Conservation (phyloP, 2,888 invertebrate species). For the Aleiodes leptofemur region DNA sequence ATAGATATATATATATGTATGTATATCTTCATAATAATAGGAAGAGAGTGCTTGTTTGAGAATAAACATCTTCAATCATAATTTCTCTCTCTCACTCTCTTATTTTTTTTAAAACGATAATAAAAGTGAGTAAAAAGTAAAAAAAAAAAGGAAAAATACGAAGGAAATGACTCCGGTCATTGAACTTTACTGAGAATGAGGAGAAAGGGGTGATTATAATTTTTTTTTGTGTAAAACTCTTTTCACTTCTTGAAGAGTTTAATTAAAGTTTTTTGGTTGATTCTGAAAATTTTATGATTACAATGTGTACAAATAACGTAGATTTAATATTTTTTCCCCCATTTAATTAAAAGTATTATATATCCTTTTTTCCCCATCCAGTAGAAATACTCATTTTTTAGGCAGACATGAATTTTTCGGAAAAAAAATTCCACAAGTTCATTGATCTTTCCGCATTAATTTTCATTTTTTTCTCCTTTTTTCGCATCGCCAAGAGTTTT, state of each 20-base stretch:
- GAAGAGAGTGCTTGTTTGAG: constrained; percentile 30
- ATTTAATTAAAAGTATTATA: too few species aligned
- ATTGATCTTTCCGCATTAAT: neutral
- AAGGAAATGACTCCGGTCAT: constrained; percentile 15
- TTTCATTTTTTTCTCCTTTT: neutral
- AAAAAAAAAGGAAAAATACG: neutral
- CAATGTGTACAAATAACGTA: too few species aligned
- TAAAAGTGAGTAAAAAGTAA: neutral
- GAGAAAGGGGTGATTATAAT: neutral
- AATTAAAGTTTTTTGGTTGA: too few species aligned
- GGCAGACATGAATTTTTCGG: neutral
- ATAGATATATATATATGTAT: constrained; percentile 23
- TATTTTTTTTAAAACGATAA: neutral
- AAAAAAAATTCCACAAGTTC: neutral
- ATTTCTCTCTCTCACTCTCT: constrained; percentile 1
- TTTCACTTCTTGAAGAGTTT: too few species aligned
- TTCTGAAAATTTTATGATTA: too few species aligned
- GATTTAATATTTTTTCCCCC: too few species aligned
- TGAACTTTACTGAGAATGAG: neutral
- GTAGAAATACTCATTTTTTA: neutral
- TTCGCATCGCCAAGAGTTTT: neutral
- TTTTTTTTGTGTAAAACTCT: too few species aligned
- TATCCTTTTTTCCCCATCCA: neutral
- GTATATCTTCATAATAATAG: constrained; percentile 23
- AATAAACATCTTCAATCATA: constrained; percentile 32